phyloP scores from a whole-genome alignment of 2,888 invertebrate species.

The Congeria kusceri region DNA sequence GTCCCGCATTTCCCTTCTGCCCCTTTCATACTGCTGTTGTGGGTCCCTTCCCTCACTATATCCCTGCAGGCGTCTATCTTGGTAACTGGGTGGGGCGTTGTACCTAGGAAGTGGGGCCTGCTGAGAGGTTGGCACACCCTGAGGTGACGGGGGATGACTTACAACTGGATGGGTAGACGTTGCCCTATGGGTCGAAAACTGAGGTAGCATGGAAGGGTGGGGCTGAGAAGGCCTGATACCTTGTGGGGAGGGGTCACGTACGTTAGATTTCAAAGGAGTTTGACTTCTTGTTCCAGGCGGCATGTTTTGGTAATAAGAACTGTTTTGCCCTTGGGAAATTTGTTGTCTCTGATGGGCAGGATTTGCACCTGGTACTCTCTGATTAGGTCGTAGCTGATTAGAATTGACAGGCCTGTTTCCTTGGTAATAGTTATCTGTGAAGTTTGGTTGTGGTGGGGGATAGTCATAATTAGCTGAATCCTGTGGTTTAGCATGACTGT shows the following conservation, averaged over 20 bases:
- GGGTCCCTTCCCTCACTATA: slow-evolving; percentile 11
- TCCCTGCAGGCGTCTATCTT: slow-evolving; percentile 18
- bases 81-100: slow-evolving; percentile 32
- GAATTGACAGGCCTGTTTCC: not conserved
- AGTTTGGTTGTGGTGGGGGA: slow-evolving; percentile 11
- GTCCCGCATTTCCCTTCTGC: too few species aligned
- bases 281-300: slow-evolving; percentile 18
- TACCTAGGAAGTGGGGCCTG: slow-evolving; percentile 19
- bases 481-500: slow-evolving; percentile 29
- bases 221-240: slow-evolving; percentile 17
- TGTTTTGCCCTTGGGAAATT: slow-evolving; percentile 17
- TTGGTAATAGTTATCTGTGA: slow-evolving; percentile 9
- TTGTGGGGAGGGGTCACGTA: slow-evolving; percentile 39
- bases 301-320: slow-evolving; percentile 43
- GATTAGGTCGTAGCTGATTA: slow-evolving; percentile 22
- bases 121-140: not conserved
- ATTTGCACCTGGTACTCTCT: slow-evolving; percentile 6
- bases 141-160: not conserved
- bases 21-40: slow-evolving; percentile 5
- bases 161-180: slow-evolving; percentile 30
- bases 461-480: slow-evolving; percentile 19
- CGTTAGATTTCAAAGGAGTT: slow-evolving; percentile 28
- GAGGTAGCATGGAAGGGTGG: slow-evolving; percentile 16
- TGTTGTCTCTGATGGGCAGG: slow-evolving; percentile 2
- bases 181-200: slow-evolving; percentile 31